Base-by-base conservation (phyloP, 1,140 invertebrate genomes). In the Philotrypesis tridentata region DNA sequence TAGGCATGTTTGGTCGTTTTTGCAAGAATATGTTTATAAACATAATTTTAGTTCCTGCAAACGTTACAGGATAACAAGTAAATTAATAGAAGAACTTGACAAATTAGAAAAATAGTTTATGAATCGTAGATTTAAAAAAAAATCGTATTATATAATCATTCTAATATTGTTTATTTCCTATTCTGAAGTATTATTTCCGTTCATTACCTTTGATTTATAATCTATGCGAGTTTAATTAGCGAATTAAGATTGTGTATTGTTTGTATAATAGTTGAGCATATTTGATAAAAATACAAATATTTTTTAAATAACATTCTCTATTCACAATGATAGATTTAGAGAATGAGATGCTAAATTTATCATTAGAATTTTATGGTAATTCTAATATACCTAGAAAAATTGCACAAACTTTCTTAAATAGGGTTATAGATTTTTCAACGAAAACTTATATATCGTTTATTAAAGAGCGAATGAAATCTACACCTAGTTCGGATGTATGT, bases 1-100 rank as follows among this genome's bases (percentile, higher is more conserved):
- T 25, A 73, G 21, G 17, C 71, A 31, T 73, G 21, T 73, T 6
- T 73, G 71, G 71, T 33, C 9, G 8, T 73, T 73, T 55, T 25
- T 73, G n/a, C 71, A 73, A 73, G 4, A 1, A 9, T 27, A 73
- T 55, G 33, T 73, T 23, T 73, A 73, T n/a, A 55, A 73, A 40
- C 7, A 73, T 73, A 40, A 73, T 23, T 23, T 72, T 25, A 65
- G 14, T 29, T 29, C n/a, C 27, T 65, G 63, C 63, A 23, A 65
- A 29, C 6, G 14, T 25, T 65, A 65, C 14, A 65, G 25, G 1
- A 23, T 65, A 25, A 12, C 27, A 8, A 7, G 7, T 65, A 65
- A 65, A 65, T 29, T 65, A 29, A 65, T 65, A 11, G 25, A 65
- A 25, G n/a, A 5, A 23, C 25, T 65, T 65, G 25, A 3, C 6